These are phyloP conservation scores for Stercorarius parasiticus DNA, from an alignment of 2,113 vertebrate species.

Conservation along the genomic window DNA sequence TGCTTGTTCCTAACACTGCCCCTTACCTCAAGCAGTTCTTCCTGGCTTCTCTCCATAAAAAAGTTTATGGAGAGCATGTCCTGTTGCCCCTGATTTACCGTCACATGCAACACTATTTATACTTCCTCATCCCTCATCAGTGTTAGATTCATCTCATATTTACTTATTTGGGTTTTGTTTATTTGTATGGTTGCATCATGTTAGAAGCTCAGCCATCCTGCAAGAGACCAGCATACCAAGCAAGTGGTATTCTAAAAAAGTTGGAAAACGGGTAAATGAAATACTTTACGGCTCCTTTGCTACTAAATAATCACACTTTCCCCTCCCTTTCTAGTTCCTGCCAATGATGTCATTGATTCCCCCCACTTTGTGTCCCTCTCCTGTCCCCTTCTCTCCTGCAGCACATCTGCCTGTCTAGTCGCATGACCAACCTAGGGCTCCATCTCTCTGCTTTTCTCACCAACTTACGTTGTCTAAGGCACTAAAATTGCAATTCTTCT, in stretches of 20 bases:
- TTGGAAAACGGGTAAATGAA: background rate
- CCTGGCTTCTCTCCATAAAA: background rate
- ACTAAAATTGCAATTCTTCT: background rate
- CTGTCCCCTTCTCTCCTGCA: background rate
- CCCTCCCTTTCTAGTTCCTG: background rate
- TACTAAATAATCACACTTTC: background rate
- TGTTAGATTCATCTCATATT: background rate
- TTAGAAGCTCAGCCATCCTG: background rate
- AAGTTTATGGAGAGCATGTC: background rate
- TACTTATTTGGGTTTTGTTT: background rate
- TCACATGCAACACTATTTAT: rapidly evolving
- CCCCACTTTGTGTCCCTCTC: background rate
- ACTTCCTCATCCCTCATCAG: background rate
- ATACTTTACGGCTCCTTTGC: background rate
- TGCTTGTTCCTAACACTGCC: background rate
- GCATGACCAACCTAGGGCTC: rapidly evolving
- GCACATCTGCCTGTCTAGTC: background rate
- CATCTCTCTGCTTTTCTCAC: background rate
- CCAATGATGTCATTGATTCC: background rate
- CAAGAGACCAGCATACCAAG: background rate
- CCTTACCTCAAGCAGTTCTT: background rate
- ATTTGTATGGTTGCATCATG: background rate
- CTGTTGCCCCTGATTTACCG: background rate
- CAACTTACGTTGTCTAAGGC: background rate
- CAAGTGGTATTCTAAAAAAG: background rate